A percentile compares a stretch with the other conserved stretches of the same genome.
Evolutionary conservation across 2,888 invertebrate genomes (phyloP).

Genomic region (Parthenolecanium corni): DNA sequence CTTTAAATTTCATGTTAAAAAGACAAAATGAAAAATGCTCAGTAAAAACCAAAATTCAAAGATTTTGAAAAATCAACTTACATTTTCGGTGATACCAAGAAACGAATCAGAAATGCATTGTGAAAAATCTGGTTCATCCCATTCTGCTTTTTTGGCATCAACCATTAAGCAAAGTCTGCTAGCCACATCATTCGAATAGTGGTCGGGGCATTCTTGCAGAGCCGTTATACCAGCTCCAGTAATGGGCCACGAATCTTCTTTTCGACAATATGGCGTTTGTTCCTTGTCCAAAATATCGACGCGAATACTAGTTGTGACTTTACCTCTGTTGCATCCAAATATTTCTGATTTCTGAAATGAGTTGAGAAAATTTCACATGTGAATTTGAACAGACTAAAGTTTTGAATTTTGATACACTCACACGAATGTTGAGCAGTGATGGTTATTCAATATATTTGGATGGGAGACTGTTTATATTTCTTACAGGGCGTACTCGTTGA

Average conservation of each 20-base stretch:
- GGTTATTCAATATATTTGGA: too few relatives aligned
- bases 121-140: conserved; percentile 66
- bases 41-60: too few relatives aligned
- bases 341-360: conserved; percentile 58
- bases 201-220: conserved; percentile 32
- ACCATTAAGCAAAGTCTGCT: conserved; percentile 48
- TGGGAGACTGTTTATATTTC: too few relatives aligned
- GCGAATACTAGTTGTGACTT: conserved; percentile 43
- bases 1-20: too few relatives aligned
- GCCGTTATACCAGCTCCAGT: conserved; percentile 29
- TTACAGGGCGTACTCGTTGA: too few relatives aligned
- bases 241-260: conserved; percentile 36
- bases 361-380: background rate
- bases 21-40: too few relatives aligned
- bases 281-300: conserved; percentile 52
- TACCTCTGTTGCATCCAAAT: conserved; percentile 58
- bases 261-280: conserved; percentile 47
- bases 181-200: conserved; percentile 39
- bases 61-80: conserved; percentile 39
- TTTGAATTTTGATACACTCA: too few relatives aligned
- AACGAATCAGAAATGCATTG: conserved; percentile 53
- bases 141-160: conserved; percentile 53
- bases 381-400: too few relatives aligned
- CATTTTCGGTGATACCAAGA: conserved; percentile 43
- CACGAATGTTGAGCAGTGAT: too few relatives aligned